Base-by-base conservation (phyloP, 53 echinoderm and acorn worm species). In the Crossaster papposus region DNA sequence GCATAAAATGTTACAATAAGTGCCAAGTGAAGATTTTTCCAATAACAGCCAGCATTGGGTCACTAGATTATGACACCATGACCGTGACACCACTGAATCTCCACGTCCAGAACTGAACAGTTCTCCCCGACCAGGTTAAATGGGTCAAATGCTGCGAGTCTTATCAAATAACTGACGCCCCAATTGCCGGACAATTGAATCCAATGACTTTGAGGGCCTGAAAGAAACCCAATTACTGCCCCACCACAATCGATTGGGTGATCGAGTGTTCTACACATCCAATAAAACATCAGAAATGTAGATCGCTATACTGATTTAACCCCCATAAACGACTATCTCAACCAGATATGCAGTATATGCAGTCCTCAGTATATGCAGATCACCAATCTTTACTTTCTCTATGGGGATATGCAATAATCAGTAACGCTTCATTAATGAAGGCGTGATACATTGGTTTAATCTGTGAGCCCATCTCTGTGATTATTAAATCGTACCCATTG, bases 151-250 rank as follows among this genome's bases (percentile, higher is more conserved):
- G 6, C 74, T 8, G 30, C 14, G 17, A 73, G 74, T 34, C 74
- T 73, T 17, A 73, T 73, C 28, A 32, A 35, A 73, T 73, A 14
- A 32, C 33, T 2, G 74, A 32, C 22, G 35, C 74, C 35, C 74
- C 74, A 32, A 73, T 73, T 73, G 74, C 17, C 35, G 14, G 30
- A n/a, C 33, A 13, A 73, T 73, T 73, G 74, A 73, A 32, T 73
- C 35, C 30, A 34, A 14, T 32, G 36, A 15, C 23, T 2, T 35
- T 5, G n/a, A 73, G 15, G 28, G 31, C 70, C 15, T 14, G 33
- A 15, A 34, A 44, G 12, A 73, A 73, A 73, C 74, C 74, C 35
- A 73, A 73, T 73, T 73, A 73, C 14, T 34, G 24, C 13, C 15
- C 32, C 32, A 12, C 35, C 13, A 36, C 28, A 32, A 73, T 73